Percentiles rank a stretch among this genome's conserved stretches.
Conservation (phyloP, 1,140 invertebrate species). For the Eurosta solidaginis region DNA sequence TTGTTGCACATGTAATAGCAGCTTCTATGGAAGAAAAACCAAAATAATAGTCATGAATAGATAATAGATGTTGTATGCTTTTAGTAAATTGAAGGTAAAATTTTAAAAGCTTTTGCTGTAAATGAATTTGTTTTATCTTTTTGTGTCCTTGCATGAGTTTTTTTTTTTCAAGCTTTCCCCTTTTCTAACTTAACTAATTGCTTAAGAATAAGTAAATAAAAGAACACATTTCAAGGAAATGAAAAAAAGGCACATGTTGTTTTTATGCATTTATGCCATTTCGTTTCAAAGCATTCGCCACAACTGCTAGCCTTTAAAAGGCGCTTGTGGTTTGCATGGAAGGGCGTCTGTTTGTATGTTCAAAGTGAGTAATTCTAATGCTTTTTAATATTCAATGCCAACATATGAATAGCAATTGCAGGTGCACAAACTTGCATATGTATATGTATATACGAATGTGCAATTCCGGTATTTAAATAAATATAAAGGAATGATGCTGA, state of each 20-base stretch:
- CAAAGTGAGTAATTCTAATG: neutral
- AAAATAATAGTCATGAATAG: neutral
- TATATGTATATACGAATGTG: neutral
- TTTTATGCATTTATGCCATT: neutral
- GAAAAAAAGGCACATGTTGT: neutral
- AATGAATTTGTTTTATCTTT: neutral
- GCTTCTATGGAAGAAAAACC: neutral
- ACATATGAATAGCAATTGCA: neutral
- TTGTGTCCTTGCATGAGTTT: neutral
- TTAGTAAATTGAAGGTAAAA: neutral
- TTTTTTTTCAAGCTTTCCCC: neutral
- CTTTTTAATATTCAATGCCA: neutral
- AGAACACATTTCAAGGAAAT: neutral
- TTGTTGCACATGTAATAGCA: neutral
- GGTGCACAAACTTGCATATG: too few species aligned
- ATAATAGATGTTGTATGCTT: too few species aligned
- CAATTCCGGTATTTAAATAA: slow-evolving; percentile 17
- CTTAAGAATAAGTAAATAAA: neutral
- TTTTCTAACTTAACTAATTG: neutral
- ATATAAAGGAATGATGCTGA: slow-evolving; percentile 1
- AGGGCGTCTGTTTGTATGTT: too few species aligned
- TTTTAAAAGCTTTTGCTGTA: too few species aligned
- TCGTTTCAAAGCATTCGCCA: neutral
- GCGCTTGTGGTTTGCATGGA: too few species aligned
- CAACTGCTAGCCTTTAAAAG: too few species aligned